Base-by-base conservation (phyloP, 2,888 invertebrate genomes). In the Hirtodrosophila cameraria region DNA sequence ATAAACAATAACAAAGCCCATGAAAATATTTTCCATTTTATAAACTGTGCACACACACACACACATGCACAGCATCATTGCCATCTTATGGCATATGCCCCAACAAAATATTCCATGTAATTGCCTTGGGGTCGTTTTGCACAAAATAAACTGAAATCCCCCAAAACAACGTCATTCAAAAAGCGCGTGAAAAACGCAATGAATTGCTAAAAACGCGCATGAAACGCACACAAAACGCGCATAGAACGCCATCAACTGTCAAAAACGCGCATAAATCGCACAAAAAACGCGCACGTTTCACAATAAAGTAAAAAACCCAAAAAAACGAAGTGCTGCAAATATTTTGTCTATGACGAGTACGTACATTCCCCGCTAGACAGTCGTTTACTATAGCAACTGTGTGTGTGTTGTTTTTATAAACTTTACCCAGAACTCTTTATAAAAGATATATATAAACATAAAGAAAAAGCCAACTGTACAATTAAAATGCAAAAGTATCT, bases 401-500 rank as follows among this genome's bases (percentile, higher is more conserved):
- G 52, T 46, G 52, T 53, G 39, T 35, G 53, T 49, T 75, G 48
- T 67, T 67, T 75, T 63, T 30, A 73, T 75, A 71, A 63, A 82
- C 67, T 68, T 76, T 79, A 78, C 54, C 11, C 13, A 36, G 61
- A 81, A 78, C 61, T 69, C 66, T 72, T 64, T 28, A 41, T 41
- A 57, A 60, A 53, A 43, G 30, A 48, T 9, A 11, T 25, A 11
- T 39, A 43, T 25, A 39, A 16, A 55, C 49, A 58, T 57, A 52
- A 52, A 57, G 52, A 31, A 30, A 27, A 13, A 18, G 12, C 64
- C 33, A 68, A 52, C 36, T 63, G 59, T 67, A 48, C 62, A 64
- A 74, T 79, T 60, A 59, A 79, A 74, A 62, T 61, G 70, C 76
- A 75, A 79, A n/a, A 67, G 59, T 43, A 52, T n/a, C n/a, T n/a